A percentile compares a stretch with the other conserved stretches of the same genome.
These are phyloP conservation scores for Echiichthys vipera DNA, from an alignment of 2,797 vertebrate genomes.

Conservation along the genomic window DNA sequence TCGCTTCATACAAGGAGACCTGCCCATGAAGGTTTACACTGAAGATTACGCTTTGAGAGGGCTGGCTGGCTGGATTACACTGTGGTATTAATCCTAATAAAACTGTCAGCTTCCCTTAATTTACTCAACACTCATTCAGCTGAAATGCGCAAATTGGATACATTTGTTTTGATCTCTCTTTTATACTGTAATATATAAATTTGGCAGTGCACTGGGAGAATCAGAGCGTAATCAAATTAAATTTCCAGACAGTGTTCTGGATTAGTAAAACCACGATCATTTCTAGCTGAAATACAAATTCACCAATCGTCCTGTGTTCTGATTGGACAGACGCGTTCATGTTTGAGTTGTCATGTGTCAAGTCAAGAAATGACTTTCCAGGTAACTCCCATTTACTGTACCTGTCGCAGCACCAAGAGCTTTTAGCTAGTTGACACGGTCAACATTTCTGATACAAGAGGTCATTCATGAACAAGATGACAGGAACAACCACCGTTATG, in stretches of 20 bases:
- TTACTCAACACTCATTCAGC: slow-evolving; percentile 57
- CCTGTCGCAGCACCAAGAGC: slow-evolving; percentile 14
- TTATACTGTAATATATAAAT: slow-evolving; percentile 28
- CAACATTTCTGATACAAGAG: slow-evolving; percentile 22
- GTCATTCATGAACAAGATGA: slow-evolving; percentile 20
- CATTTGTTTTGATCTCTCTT: slow-evolving; percentile 43
- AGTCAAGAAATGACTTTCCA: slow-evolving; percentile 8
- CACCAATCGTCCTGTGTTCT: background rate
- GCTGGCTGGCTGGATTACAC: slow-evolving; percentile 76
- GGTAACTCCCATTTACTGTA: slow-evolving; percentile 12
- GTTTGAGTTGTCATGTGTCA: slow-evolving; percentile 12
- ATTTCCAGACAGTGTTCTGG: slow-evolving; percentile 21
- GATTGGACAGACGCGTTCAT: slow-evolving; percentile 19
- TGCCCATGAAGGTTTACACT: slow-evolving; percentile 78
- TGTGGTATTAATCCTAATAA: slow-evolving; percentile 75
- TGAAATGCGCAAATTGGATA: slow-evolving; percentile 38
- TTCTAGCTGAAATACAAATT: slow-evolving; percentile 16
- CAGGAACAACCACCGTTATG: background rate
- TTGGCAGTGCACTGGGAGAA: background rate
- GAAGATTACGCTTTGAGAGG: slow-evolving; percentile 79
- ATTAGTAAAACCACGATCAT: background rate
- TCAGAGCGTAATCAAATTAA: slow-evolving; percentile 29
- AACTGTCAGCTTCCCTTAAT: slow-evolving; percentile 74
- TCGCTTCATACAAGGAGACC: slow-evolving; percentile 75
- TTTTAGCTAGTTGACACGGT: slow-evolving; percentile 35